Percentiles rank a stretch among this genome's conserved stretches.
phyloP scores from a whole-genome alignment of 1,140 invertebrate species.

The Cecropterus lyciades region DNA sequence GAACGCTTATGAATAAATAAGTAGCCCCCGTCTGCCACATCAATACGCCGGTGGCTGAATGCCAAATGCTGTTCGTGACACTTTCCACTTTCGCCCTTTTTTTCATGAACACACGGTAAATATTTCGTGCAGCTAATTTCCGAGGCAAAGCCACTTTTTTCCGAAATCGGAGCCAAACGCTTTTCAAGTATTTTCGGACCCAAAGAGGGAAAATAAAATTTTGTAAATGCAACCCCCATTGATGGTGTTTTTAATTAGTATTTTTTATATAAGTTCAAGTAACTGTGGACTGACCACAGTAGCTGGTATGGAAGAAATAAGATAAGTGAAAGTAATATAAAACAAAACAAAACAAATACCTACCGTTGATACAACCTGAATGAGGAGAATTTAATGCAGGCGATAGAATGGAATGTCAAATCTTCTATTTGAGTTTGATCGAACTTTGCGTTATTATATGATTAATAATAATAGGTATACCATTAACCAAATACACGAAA shows the following conservation, averaged over 20 bases:
- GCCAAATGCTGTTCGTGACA: conserved; percentile 79
- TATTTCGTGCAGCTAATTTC: conserved; percentile 73
- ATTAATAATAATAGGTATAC: too few species aligned
- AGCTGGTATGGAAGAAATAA: too few species aligned
- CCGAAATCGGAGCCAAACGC: conserved; percentile 38
- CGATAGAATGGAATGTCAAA: too few species aligned
- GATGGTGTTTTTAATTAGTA: conserved; percentile 1
- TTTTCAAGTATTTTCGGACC: conserved; percentile 19
- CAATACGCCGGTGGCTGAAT: conserved; percentile 73
- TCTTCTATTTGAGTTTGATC: too few species aligned
- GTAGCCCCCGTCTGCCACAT: conserved; percentile 69
- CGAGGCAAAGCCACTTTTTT: conserved; percentile 41
- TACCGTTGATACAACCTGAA: too few species aligned
- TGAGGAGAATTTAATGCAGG: too few species aligned
- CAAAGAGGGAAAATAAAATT: conserved; percentile 10
- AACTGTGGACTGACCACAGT: too few species aligned
- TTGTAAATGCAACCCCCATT: neutral
- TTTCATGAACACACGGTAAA: conserved; percentile 60
- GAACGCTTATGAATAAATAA: conserved; percentile 81
- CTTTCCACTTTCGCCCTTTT: conserved; percentile 77
- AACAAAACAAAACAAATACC: too few species aligned
- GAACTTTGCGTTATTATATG: too few species aligned
- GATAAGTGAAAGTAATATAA: too few species aligned
- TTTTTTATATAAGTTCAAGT: too few species aligned
- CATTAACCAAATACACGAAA: too few species aligned